Conservation (phyloP, 2,797 vertebrate genomes). For the Mallotus villosus region DNA sequence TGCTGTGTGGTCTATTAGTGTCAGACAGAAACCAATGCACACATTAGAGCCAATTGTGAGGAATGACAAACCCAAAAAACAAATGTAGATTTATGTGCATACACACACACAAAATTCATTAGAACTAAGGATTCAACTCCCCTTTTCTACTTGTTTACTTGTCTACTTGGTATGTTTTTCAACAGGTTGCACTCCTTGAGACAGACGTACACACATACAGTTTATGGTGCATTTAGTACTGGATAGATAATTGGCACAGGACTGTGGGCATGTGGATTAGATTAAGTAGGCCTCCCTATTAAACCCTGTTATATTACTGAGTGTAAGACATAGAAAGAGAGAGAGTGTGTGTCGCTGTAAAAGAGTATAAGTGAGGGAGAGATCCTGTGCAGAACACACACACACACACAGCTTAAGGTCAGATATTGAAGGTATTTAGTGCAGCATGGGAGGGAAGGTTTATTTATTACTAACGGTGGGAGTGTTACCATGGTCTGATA, state of each 20-base stretch:
- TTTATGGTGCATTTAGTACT: conserved; percentile 53
- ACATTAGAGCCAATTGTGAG: conserved; percentile 65
- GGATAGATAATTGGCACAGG: conserved; percentile 58
- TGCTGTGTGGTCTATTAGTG: conserved; percentile 61
- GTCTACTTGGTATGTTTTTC: too few relatives aligned
- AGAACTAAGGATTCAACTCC: too few relatives aligned
- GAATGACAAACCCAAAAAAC: conserved; percentile 22
- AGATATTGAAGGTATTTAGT: conserved; percentile 12
- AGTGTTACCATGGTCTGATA: conserved; percentile 27
- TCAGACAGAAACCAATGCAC: conserved; percentile 64
- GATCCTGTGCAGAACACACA: conserved; percentile 8
- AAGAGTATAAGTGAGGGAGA: conserved; percentile 25
- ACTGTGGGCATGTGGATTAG: conserved; percentile 67
- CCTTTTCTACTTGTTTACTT: too few relatives aligned
- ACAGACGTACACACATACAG: conserved; percentile 4
- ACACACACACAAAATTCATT: neutral
- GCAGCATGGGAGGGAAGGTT: neutral
- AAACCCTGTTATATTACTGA: conserved; percentile 54
- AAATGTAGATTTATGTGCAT: neutral
- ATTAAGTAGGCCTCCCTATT: conserved; percentile 61
- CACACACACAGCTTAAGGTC: neutral
- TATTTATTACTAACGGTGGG: conserved; percentile 8
- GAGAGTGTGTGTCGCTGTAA: neutral
- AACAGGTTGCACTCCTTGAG: neutral
- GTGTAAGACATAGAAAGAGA: neutral